Evolutionary conservation across 2,113 vertebrate genomes (phyloP).

Genomic region (Chrysochloris asiatica): DNA sequence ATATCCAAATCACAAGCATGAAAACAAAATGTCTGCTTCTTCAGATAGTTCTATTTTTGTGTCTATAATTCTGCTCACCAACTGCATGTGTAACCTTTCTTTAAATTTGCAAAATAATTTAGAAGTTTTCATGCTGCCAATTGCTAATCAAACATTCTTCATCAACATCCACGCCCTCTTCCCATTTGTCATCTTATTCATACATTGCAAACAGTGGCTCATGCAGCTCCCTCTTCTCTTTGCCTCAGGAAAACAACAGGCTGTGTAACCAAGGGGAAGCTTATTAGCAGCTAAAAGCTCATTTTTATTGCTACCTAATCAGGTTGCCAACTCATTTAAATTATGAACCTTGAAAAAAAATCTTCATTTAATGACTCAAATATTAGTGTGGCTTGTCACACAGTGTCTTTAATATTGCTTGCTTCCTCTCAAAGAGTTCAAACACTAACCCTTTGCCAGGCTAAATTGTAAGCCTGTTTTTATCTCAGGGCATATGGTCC

Average conservation of each 20-base stretch:
- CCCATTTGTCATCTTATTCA: conserved; percentile 68
- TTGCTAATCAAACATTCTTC: conserved; percentile 77
- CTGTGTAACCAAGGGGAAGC: conserved; percentile 68
- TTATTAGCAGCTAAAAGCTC: conserved; percentile 74
- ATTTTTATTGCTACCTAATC: conserved; percentile 75
- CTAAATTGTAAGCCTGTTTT: conserved; percentile 75
- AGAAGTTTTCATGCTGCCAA: conserved; percentile 75
- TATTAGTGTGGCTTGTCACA: conserved; percentile 61
- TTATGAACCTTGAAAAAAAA: conserved; percentile 66
- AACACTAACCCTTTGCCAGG: conserved; percentile 62
- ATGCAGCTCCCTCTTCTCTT: conserved; percentile 54
- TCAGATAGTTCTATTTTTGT: conserved; percentile 76
- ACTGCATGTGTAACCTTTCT: conserved; percentile 76
- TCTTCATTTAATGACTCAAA: conserved; percentile 58
- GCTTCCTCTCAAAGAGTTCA: conserved; percentile 58
- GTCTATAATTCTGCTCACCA: conserved; percentile 77
- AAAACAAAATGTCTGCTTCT: conserved; percentile 76
- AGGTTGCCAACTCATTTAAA: conserved; percentile 59
- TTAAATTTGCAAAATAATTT: conserved; percentile 80
- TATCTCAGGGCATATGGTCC: conserved; percentile 74
- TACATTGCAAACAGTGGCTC: conserved; percentile 58
- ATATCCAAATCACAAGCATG: conserved; percentile 78
- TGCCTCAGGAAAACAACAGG: conserved; percentile 71
- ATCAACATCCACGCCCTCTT: conserved; percentile 74
- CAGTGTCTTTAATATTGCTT: conserved; percentile 54